Percentiles rank a stretch among this genome's conserved stretches.
Evolutionary conservation across 2,797 vertebrate genomes (phyloP).

Genomic region (Odontamblyopus lacepedii): DNA sequence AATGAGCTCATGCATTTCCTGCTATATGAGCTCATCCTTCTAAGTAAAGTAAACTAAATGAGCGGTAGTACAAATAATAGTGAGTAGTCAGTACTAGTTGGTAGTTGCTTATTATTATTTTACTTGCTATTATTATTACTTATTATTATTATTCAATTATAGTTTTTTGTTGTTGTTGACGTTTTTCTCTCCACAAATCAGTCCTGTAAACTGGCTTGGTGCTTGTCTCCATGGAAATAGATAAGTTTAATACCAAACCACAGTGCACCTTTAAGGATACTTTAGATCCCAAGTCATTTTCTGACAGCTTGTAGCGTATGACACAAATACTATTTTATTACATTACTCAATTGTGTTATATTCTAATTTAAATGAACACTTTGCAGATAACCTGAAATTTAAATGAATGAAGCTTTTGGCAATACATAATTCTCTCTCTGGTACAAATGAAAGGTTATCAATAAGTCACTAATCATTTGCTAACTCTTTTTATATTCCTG

Average conservation of each 20-base stretch:
- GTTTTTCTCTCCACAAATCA: too few species aligned
- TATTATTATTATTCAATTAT: too few species aligned
- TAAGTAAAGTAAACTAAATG: background rate
- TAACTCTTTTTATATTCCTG: constrained; percentile 32
- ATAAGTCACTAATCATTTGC: constrained; percentile 41
- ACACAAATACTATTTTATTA: background rate
- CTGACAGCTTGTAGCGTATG: background rate
- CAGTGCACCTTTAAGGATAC: too few species aligned
- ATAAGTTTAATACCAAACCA: too few species aligned
- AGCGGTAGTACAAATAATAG: background rate
- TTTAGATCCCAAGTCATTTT: too few species aligned
- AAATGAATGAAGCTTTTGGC: background rate
- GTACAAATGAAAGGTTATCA: constrained; percentile 43
- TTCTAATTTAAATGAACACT: background rate
- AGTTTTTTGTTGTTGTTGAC: too few species aligned
- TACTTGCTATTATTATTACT: too few species aligned
- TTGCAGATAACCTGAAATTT: background rate
- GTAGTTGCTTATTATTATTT: too few species aligned
- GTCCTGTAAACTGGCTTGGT: too few species aligned
- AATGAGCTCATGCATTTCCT: background rate
- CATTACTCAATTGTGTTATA: background rate
- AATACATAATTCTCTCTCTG: background rate
- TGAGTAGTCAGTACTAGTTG: background rate
- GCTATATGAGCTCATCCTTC: background rate
- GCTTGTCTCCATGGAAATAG: too few species aligned